Evolutionary conservation across 2,888 invertebrate species (phyloP), one percentile per base, ranked within the genome.

Genomic region (Synanthedon andrenaeformis): DNA sequence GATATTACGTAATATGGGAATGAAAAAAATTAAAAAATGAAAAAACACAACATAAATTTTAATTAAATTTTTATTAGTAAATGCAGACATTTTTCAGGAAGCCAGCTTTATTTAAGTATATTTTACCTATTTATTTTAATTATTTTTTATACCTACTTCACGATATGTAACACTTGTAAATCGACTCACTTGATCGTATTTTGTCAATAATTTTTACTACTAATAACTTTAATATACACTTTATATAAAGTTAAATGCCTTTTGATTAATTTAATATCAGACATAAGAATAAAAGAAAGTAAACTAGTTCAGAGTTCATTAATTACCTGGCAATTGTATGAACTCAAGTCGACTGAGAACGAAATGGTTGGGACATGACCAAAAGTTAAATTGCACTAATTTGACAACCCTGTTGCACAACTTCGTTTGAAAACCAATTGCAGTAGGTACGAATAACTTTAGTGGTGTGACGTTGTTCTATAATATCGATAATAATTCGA

Each of bases 361-460:
- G 35, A 35, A 35, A 35, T 35, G 8, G 45, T 45, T 67, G 66
- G 69, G 69, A 78, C 74, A 78, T 71, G 72, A 77, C 76, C 75
- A 72, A 74, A 84, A 81, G 83, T 82, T 79, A 85, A 85, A 84
- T 84, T 80, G 77, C 76, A 76, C 79, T 84, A 80, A 84, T 85
- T 84, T 81, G 77, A 69, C 76, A 77, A 83, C 76, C 80, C 80
- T 80, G 80, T 76, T 82, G 79, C 81, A 72, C 61, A 61, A 72
- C 74, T 74, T 74, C 70, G 74, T 63, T 72, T 77, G 74, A 66
- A 73, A 76, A 79, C 71, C 74, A 67, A 69, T 64, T 76, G 75
- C 78, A 72, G 70, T n/a, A n/a, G n/a, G n/a, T 67, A 69, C 69
- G 64, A 76, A 79, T 76, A 70, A 55, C 58, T 55, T 52, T 67